Evolutionary conservation across 2,797 vertebrate species (phyloP).

Genomic region (Eremophila alpestris): DNA sequence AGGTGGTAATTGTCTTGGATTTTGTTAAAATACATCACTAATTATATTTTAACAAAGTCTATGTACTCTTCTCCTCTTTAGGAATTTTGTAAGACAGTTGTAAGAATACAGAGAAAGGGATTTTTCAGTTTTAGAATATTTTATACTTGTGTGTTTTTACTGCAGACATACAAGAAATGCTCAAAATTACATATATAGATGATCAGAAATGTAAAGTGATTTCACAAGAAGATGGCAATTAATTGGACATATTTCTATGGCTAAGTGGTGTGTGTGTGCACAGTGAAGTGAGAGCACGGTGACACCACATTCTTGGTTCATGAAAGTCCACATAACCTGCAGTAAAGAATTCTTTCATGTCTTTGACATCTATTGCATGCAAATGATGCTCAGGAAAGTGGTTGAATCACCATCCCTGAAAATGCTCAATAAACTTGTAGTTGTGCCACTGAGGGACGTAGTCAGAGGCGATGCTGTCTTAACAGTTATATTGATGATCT

Average conservation of each 20-base stretch:
- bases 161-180: background rate
- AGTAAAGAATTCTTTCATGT: background rate
- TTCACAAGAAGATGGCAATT: background rate
- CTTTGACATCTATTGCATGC: background rate
- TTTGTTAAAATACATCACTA: constrained; percentile 48
- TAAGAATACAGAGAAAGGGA: background rate
- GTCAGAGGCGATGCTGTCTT: background rate
- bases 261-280: background rate
- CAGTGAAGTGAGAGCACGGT: background rate
- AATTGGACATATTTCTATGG: background rate
- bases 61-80: background rate
- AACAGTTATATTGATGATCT: background rate
- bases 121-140: background rate
- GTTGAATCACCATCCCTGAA: background rate
- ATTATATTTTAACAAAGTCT: constrained; percentile 22
- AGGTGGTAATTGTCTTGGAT: constrained; percentile 45
- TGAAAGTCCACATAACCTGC: background rate
- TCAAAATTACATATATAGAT: background rate
- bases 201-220: background rate
- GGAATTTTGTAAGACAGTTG: background rate
- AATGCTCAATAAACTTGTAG: background rate
- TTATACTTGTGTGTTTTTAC: background rate
- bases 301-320: background rate
- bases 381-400: background rate
- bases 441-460: background rate